A percentile compares a stretch with the other conserved stretches of the same genome.
Conservation (phyloP, 2,797 vertebrate species). For the Schizothorax lantsangensis region DNA sequence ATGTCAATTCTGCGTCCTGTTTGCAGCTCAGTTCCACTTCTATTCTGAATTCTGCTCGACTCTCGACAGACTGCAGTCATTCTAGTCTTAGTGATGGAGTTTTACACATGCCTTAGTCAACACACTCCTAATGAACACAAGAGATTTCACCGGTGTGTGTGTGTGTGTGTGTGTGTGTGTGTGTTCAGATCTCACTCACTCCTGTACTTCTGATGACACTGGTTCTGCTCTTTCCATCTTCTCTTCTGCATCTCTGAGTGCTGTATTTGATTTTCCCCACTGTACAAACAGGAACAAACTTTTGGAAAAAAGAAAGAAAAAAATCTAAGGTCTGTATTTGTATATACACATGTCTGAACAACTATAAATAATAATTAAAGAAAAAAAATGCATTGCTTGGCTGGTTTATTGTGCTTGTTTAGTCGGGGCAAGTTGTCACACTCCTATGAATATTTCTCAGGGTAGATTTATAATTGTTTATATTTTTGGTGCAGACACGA, state of each 20-base stretch:
- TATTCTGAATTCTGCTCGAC: not conserved
- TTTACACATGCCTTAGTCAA: not conserved
- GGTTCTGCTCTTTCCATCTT: not conserved
- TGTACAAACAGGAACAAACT: conserved; percentile 87
- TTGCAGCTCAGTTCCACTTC: not conserved
- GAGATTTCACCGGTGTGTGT: not conserved
- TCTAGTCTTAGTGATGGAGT: not conserved
- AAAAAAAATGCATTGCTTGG: conserved; percentile 85
- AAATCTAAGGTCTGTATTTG: conserved; percentile 92
- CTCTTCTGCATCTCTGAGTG: conserved; percentile 85
- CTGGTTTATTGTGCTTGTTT: conserved; percentile 67
- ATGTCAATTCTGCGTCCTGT: not conserved
- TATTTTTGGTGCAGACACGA: not conserved
- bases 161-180: conserved; percentile 33
- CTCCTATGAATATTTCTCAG: not conserved
- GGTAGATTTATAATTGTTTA: not conserved
- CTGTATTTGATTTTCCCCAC: conserved; percentile 91
- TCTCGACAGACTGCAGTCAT: not conserved
- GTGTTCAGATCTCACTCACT: conserved; percentile 53
- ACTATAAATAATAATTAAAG: conserved; percentile 91
- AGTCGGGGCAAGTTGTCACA: conserved; percentile 21
- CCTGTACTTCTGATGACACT: conserved; percentile 7
- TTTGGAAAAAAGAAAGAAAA: conserved; percentile 75
- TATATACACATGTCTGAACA: conserved; percentile 99
- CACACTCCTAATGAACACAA: not conserved